Conservation (phyloP, 2,797 vertebrate species). For the Neoniphon sammara region DNA sequence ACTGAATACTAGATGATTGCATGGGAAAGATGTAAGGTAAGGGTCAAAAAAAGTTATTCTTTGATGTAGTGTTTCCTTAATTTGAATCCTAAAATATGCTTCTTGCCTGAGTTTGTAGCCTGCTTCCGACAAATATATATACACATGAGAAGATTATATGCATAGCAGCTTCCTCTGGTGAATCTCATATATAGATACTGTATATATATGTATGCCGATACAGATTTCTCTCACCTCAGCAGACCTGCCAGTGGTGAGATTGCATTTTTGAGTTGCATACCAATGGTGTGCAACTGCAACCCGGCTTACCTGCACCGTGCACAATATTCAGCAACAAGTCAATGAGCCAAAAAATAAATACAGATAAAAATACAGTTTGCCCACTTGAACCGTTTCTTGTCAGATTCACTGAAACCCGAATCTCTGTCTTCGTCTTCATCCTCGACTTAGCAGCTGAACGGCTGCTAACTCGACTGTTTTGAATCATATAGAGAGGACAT, state of each 20-base stretch:
- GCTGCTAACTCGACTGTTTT: too few relatives aligned
- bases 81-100: too few relatives aligned
- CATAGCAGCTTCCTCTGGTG: too few relatives aligned
- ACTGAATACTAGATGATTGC: too few relatives aligned
- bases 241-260: neutral
- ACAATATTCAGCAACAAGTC: slow-evolving; percentile 17
- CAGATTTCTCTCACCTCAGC: neutral
- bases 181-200: too few relatives aligned
- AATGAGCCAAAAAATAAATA: slow-evolving; percentile 17
- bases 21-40: too few relatives aligned
- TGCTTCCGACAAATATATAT: too few relatives aligned
- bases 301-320: neutral
- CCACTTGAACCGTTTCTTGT: neutral
- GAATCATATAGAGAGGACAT: too few relatives aligned
- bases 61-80: neutral
- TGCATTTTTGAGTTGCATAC: slow-evolving; percentile 9
- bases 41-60: too few relatives aligned
- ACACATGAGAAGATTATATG: too few relatives aligned
- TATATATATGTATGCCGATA: too few relatives aligned
- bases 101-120: too few relatives aligned
- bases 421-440: slow-evolving; percentile 1
- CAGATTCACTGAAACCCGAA: neutral
- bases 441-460: slow-evolving; percentile 10
- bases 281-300: neutral
- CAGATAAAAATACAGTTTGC: slow-evolving; percentile 5